Conservation (phyloP, 1,140 invertebrate genomes). For the Musca vetustissima region DNA sequence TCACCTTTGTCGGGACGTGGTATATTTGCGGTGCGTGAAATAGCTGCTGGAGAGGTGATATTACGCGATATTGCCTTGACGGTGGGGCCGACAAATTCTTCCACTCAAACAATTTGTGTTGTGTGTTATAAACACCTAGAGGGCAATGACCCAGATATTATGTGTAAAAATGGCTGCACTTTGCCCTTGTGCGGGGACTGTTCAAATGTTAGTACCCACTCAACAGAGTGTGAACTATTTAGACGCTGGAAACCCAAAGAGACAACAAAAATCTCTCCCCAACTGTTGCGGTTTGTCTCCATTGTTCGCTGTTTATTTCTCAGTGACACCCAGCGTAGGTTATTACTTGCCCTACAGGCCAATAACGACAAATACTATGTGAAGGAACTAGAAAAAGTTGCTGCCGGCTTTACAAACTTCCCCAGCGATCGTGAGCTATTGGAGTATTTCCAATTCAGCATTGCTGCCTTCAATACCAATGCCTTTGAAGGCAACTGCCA, state of each 20-base stretch:
- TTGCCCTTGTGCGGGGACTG: slow-evolving; percentile 58
- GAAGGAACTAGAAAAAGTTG: slow-evolving; percentile 62
- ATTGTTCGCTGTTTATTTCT: slow-evolving; percentile 64
- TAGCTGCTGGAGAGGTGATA: slow-evolving; percentile 67
- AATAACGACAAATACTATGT: slow-evolving; percentile 60
- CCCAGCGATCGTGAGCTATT: slow-evolving; percentile 65
- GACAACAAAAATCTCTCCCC: slow-evolving; percentile 56
- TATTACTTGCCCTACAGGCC: slow-evolving; percentile 61
- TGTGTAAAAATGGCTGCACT: slow-evolving; percentile 55
- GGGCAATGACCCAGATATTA: slow-evolving; percentile 49
- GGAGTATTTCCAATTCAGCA: slow-evolving; percentile 55
- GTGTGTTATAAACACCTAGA: slow-evolving; percentile 39
- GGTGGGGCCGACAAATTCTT: slow-evolving; percentile 60
- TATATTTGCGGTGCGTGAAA: slow-evolving; percentile 65
- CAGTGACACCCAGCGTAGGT: slow-evolving; percentile 57
- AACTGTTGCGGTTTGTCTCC: slow-evolving; percentile 59
- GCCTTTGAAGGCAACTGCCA: slow-evolving; percentile 70
- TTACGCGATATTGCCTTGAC: slow-evolving; percentile 68
- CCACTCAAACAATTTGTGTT: slow-evolving; percentile 38
- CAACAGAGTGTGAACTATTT: slow-evolving; percentile 63
- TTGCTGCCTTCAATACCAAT: slow-evolving; percentile 70
- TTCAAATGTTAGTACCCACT: slow-evolving; percentile 59
- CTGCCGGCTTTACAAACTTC: slow-evolving; percentile 60
- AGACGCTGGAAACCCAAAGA: slow-evolving; percentile 59
- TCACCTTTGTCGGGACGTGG: slow-evolving; percentile 66